phyloP scores from a whole-genome alignment of 2,888 invertebrate species.

The Acleris holmiana region DNA sequence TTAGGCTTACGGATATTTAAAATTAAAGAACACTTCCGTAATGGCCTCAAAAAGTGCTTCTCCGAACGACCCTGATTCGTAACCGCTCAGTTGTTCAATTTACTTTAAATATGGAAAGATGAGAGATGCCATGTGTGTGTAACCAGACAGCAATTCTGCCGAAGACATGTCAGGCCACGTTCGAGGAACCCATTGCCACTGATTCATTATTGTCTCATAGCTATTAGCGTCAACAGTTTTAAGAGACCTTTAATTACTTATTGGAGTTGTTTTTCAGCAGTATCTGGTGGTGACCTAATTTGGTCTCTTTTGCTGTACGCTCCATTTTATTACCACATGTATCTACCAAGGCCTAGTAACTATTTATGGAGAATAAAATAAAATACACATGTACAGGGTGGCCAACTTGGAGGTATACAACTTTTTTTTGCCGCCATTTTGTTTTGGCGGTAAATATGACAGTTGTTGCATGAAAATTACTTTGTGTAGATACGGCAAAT shows the following conservation, averaged over 20 bases:
- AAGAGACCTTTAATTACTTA: slow-evolving; percentile 13
- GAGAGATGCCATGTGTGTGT: slow-evolving; percentile 4
- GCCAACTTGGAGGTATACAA: too few species aligned
- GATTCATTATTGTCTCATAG: slow-evolving; percentile 49
- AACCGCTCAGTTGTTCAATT: slow-evolving; percentile 16
- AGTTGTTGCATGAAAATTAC: too few species aligned
- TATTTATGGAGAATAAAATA: too few species aligned
- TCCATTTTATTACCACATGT: too few species aligned
- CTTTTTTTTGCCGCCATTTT: too few species aligned
- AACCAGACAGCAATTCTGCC: slow-evolving; percentile 36
- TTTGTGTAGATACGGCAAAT: too few species aligned
- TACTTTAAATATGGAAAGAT: slow-evolving; percentile 20
- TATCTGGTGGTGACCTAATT: slow-evolving; percentile 18
- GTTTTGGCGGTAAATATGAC: too few species aligned
- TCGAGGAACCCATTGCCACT: slow-evolving; percentile 57
- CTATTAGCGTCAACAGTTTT: slow-evolving; percentile 29
- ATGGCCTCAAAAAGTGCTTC: background rate
- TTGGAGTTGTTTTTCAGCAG: slow-evolving; percentile 6
- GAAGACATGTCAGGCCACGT: slow-evolving; percentile 58
- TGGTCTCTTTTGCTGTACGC: too few species aligned
- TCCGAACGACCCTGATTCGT: slow-evolving; percentile 11
- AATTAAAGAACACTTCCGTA: too few species aligned
- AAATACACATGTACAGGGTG: too few species aligned
- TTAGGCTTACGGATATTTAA: too few species aligned
- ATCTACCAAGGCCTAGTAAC: too few species aligned